Evolutionary conservation across 2,113 vertebrate species (phyloP).

Genomic region (Bujurquina vittata): DNA sequence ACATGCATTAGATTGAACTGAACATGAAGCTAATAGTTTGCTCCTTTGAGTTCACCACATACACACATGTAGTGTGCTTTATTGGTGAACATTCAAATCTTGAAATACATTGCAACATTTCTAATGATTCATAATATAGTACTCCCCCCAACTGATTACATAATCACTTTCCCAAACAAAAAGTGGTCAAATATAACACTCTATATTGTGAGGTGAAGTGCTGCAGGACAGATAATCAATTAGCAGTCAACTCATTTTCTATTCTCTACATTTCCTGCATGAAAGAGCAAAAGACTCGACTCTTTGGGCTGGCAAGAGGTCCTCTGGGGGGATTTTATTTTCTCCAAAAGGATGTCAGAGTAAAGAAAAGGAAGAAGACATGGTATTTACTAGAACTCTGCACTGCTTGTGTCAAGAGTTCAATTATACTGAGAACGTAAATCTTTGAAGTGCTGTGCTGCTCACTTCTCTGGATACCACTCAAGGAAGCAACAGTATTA

Average conservation of each 20-base stretch:
- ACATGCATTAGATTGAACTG: not conserved
- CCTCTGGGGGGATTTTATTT: conserved; percentile 38
- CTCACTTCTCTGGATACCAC: conserved; percentile 34
- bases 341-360: conserved; percentile 28
- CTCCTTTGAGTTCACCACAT: not conserved
- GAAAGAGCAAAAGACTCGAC: conserved; percentile 31
- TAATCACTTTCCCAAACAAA: not conserved
- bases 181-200: not conserved
- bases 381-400: conserved; percentile 54
- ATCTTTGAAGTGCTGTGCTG: conserved; percentile 42
- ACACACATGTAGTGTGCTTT: not conserved
- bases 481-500: conserved; percentile 11
- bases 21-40: not conserved
- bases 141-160: not conserved
- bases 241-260: not conserved
- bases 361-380: conserved; percentile 25
- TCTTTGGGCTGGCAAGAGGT: conserved; percentile 33
- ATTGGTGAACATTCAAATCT: not conserved
- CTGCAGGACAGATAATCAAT: conserved; percentile 32
- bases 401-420: conserved; percentile 64
- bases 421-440: conserved; percentile 46
- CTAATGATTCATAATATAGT: not conserved
- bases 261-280: conserved; percentile 34
- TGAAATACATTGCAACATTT: not conserved
- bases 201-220: not conserved